Evolutionary conservation across 2,797 vertebrate genomes (phyloP), one percentile per base, ranked within the genome.

Genomic region (Borostomias antarcticus): DNA sequence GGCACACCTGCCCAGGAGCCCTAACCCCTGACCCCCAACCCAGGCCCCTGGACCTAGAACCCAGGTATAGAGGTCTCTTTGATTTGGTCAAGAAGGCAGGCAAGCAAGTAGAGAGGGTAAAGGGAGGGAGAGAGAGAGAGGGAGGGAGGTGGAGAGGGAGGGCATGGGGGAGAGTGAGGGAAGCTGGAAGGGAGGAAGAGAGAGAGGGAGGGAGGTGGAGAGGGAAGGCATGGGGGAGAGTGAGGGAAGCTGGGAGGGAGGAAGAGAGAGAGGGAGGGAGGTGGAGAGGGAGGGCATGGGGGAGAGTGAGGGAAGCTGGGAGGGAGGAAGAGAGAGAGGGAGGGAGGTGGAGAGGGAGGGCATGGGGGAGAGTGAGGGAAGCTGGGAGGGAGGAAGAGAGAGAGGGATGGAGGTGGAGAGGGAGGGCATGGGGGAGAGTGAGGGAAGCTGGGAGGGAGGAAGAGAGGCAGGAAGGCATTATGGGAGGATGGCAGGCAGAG

Each of bases 21-120:
- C 79, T 85, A 88, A 85, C 88, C 89, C 84, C 86, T 87, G 83
- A n/a, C n/a, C n/a, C n/a, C n/a, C 9, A 77, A 73, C 75, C 85
- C 83, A 89, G 86, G 85, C 87, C 80, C 66, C 63, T 72, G 69
- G 70, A 75, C 72, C 75, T 2, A 51, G 54, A 45, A 1, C 17
- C 15, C 17, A 45, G 40, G 52, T 5, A 78, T 73, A 89, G 81
- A 90, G 81, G 54, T 61, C 74, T 73, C 76, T 82, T 84, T 86
- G 81, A 88, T 76, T 68, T 47, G 35, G 29, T 30, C 35, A 26
- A n/a, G n/a, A n/a, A n/a, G 40, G 15, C 40, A 45, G 40, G 40
- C n/a, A 45, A 5, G 40, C 40, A 45, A 17, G 40, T 45, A 45
- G 40, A 13, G n/a, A 8, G 40, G 40, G 30, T 13, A 13, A 45